These are phyloP conservation scores for Apis laboriosa DNA, from an alignment of 1,140 invertebrate genomes.

Conservation along the genomic window DNA sequence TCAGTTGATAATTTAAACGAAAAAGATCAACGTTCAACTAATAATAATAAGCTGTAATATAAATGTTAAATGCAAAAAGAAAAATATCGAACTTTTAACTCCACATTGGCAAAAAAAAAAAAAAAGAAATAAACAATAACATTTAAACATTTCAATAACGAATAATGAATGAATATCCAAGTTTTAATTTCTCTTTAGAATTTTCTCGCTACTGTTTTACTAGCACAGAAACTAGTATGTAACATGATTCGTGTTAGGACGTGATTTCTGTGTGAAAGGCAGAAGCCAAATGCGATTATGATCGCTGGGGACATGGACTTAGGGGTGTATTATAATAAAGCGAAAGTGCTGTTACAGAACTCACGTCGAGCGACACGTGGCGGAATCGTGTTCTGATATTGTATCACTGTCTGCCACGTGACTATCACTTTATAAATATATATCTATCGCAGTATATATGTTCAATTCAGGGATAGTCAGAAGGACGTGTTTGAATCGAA, in stretches of 20 bases:
- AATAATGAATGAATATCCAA: not conserved
- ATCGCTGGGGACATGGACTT: conserved; percentile 57
- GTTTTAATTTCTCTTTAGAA: not conserved
- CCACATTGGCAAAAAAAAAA: too few species aligned
- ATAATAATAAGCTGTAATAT: too few species aligned
- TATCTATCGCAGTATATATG: conserved; percentile 70
- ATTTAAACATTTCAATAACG: too few species aligned
- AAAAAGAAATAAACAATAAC: too few species aligned
- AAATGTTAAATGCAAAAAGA: too few species aligned
- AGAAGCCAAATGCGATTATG: conserved; percentile 78
- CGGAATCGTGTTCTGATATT: conserved; percentile 70
- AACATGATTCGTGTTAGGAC: conserved; percentile 41
- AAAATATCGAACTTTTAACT: too few species aligned
- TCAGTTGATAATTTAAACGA: too few species aligned
- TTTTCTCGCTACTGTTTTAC: not conserved
- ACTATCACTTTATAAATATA: conserved; percentile 76
- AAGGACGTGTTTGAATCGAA: not conserved
- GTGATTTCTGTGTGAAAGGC: conserved; percentile 72
- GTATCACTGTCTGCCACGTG: conserved; percentile 76
- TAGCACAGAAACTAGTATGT: not conserved
- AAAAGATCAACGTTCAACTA: too few species aligned
- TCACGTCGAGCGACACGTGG: conserved; percentile 75
- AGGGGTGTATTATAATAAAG: conserved; percentile 71
- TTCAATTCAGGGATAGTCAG: conserved; percentile 26
- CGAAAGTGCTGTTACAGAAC: conserved; percentile 62